Evolutionary conservation across 2,888 invertebrate species (phyloP), one percentile per base, ranked within the genome.

Genomic region (Perithous albicinctus): DNA sequence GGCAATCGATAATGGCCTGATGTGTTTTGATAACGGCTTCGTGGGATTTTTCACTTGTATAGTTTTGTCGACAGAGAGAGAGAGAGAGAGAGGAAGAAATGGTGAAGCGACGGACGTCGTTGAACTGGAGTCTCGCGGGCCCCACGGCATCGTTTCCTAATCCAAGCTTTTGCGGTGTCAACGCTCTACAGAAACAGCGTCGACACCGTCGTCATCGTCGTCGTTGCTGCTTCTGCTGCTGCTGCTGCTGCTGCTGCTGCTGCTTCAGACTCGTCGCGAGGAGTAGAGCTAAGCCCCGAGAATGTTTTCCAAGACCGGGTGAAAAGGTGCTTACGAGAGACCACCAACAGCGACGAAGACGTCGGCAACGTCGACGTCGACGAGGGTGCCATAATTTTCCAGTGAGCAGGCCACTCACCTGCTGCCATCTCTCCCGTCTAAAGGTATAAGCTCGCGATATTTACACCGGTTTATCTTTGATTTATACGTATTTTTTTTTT

Each of bases 381-480:
- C 76, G 82, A 79, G 78, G 79, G 81, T 79, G 78, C 81, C 79
- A 83, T 83, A 83, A 85, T 85, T 85, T 85, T 81, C 75, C 70
- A 80, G 38, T 66, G 70, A 74, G 35, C 81, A 56, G 48, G 66
- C 78, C 80, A 77, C 79, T 83, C 84, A 84, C 81, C 80, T 77
- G 74, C 79, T 73, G 56, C 43, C 56, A 23, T 54, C 41, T 76
- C 75, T 67, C 69, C 84, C 76, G 81, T 83, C 83, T 79, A 67
- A 72, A 70, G 64, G 78, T 78, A 80, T 78, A 82, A 86, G 84
- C 78, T 84, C 75, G 74, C 83, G 78, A 85, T 87, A 85, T 85
- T 87, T 87, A 85, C 87, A 82, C 86, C 84, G 84, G 80, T 85
- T 87, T 85, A 80, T 82, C 73, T 84, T 78, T 87, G 87, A 87